Conservation (phyloP, 2,113 vertebrate species). For the Loxodonta africana region DNA sequence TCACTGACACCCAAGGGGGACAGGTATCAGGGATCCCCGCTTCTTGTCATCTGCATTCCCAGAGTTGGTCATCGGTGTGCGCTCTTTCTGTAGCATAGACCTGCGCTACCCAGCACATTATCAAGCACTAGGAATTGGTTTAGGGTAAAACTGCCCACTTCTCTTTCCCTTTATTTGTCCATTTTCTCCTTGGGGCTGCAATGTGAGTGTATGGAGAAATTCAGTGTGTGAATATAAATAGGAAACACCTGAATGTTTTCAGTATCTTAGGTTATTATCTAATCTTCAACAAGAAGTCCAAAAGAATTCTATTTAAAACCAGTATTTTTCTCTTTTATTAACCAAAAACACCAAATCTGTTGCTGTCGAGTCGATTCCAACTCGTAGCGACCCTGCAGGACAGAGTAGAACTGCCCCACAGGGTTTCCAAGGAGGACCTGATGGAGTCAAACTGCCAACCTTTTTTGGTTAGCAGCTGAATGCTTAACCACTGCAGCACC, state of each 20-base stretch:
- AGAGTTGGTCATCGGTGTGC: background rate
- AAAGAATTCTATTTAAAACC: background rate
- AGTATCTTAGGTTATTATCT: slow-evolving; percentile 6
- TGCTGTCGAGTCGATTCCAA: too few relatives aligned
- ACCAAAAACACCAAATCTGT: too few relatives aligned
- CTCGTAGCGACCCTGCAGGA: too few relatives aligned
- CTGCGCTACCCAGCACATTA: background rate
- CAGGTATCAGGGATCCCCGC: background rate
- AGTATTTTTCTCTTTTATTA: slow-evolving; percentile 29
- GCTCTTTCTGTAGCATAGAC: background rate
- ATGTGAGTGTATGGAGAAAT: slow-evolving; percentile 9
- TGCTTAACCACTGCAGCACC: too few relatives aligned
- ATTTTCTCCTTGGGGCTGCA: background rate
- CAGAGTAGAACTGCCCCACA: too few relatives aligned
- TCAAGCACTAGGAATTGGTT: background rate
- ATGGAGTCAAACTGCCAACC: too few relatives aligned
- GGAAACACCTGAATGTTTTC: background rate
- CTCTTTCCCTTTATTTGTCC: slow-evolving; percentile 43
- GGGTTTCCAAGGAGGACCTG: too few relatives aligned
- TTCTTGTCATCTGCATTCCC: background rate
- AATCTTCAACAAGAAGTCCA: background rate
- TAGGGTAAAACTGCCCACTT: background rate
- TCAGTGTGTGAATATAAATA: slow-evolving; percentile 30
- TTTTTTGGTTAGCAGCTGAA: too few relatives aligned
- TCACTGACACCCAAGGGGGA: background rate